Evolutionary conservation across 1,140 invertebrate species (phyloP), one percentile per base, ranked within the genome.

Genomic region (Brachionus calyciflorus): DNA sequence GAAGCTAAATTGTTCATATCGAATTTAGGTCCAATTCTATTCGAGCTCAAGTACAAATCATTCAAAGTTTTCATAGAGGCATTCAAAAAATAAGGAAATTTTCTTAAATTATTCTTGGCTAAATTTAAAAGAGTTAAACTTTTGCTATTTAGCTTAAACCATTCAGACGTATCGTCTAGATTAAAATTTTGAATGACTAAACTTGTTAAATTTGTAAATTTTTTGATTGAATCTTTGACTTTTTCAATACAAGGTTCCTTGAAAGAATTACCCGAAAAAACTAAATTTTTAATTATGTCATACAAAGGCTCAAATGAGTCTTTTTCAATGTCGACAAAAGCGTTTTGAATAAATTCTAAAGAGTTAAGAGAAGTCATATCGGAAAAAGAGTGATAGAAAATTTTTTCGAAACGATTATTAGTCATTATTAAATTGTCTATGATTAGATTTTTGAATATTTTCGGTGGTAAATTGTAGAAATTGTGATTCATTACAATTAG

Each of bases 311-410:
- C 55, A 19, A 60, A 60, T n/a, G 55, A 33, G 30, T 60, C 55
- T 60, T 60, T 33, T 9, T 60, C 55, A 17, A 60, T 60, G 12
- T 60, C 55, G 3, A n/a, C n/a, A 33, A 60, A 60, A 14, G 9
- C 19, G 17, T 60, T 60, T 30, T 60, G 28, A 60, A 37, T 37
- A 60, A 60, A 60, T 60, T 60, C 55, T 19, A 60, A 41, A 4
- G 55, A 60, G 17, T 17, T 2, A 7, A 60, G 26, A n/a, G 55
- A 60, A 5, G 26, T 37, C 33, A 60, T 60, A 19, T 60, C 9
- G 17, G 55, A 28, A 60, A 60, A 60, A 37, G 55, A 60, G 19
- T 60, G 17, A 19, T 37, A 60, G 10, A 60, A 37, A 17, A 60
- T 33, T 9, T 33, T 60, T 19, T 60, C 30, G 37, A 60, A 33